A percentile compares a stretch with the other conserved stretches of the same genome.
Evolutionary conservation across 2,888 invertebrate species (phyloP).

Genomic region (Drosophila kambysellisi): DNA sequence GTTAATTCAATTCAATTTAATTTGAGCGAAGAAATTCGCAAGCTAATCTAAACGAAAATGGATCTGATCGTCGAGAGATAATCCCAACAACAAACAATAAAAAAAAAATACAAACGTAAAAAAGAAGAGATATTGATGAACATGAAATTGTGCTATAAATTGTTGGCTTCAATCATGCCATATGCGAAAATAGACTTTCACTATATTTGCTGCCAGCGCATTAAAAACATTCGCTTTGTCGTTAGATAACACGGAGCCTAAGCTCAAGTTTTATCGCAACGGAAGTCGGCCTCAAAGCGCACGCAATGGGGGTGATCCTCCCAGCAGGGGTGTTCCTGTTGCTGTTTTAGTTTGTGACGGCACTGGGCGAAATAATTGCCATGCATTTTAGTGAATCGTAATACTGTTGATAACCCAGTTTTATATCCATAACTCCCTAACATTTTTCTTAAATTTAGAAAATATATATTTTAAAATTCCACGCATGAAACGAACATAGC

Average conservation of each 20-base stretch:
- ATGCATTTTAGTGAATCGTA: background rate
- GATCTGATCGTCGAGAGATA: constrained; percentile 8
- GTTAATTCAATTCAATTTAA: constrained; percentile 55
- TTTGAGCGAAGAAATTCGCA: constrained; percentile 40
- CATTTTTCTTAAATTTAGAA: too few species aligned
- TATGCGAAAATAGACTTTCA: constrained; percentile 50
- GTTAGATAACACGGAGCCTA: constrained; percentile 23
- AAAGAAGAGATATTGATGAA: constrained; percentile 62
- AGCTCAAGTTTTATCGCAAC: constrained; percentile 27
- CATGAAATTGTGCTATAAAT: constrained; percentile 60
- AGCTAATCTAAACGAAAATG: constrained; percentile 47
- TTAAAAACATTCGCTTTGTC: constrained; percentile 22
- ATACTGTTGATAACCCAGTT: background rate
- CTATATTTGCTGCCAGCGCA: constrained; percentile 22
- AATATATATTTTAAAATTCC: too few species aligned
- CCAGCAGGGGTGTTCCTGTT: background rate
- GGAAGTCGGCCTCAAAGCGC: constrained; percentile 20
- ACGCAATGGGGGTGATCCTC: constrained; percentile 53
- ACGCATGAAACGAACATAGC: too few species aligned
- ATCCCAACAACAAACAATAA: constrained; percentile 40
- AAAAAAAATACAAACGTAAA: constrained; percentile 15
- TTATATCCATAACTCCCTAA: too few species aligned
- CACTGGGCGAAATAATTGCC: background rate
- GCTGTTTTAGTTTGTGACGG: background rate
- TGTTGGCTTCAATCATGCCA: constrained; percentile 31